Evolutionary conservation across 2,888 invertebrate species (phyloP).

Genomic region (Lasioglossum calceatum): DNA sequence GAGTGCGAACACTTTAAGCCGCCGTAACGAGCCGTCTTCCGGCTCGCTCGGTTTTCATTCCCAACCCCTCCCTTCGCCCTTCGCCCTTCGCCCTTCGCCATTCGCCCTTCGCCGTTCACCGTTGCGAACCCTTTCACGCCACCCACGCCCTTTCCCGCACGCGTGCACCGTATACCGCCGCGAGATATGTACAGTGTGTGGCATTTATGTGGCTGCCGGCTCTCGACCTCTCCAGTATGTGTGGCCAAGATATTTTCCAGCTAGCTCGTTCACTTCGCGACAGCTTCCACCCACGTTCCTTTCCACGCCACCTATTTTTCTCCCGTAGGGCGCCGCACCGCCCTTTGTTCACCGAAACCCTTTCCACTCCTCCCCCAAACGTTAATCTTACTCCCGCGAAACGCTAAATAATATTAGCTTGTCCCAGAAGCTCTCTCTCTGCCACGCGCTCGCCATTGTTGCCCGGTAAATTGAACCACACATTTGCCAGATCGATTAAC

Average conservation of each 20-base stretch:
- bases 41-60: slow-evolving; percentile 63
- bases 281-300: not conserved
- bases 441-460: too few species aligned
- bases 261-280: slow-evolving; percentile 28
- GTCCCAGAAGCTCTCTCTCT: too few species aligned
- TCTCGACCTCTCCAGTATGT: slow-evolving; percentile 16
- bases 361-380: slow-evolving; percentile 5
- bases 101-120: not conserved
- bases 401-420: not conserved
- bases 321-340: too few species aligned
- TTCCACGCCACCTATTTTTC: not conserved
- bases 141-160: not conserved
- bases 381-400: not conserved
- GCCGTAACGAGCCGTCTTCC: slow-evolving; percentile 67
- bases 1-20: slow-evolving; percentile 70
- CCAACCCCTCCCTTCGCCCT: slow-evolving; percentile 13
- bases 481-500: too few species aligned
- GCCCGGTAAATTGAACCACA: too few species aligned
- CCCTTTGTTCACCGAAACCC: slow-evolving; percentile 14
- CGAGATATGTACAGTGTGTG: slow-evolving; percentile 10
- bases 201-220: not conserved
- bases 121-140: slow-evolving; percentile 36
- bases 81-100: not conserved
- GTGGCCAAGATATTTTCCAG: slow-evolving; percentile 46
- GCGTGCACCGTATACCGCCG: slow-evolving; percentile 4